Conservation (phyloP, 2,113 vertebrate species). For the Tragelaphus imberbis region DNA sequence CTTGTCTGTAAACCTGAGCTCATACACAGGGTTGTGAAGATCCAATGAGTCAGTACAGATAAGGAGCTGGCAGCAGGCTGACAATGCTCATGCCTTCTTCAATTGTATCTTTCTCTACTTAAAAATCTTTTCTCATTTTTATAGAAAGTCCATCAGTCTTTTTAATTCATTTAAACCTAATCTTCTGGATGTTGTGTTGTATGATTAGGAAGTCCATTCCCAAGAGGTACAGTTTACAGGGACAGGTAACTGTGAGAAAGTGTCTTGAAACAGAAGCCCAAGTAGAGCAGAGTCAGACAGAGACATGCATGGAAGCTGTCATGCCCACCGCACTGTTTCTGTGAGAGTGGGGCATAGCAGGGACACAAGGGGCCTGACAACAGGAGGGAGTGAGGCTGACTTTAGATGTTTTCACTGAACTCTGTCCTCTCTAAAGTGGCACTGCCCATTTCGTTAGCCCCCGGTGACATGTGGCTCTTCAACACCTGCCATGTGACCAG, state of each 20-base stretch:
- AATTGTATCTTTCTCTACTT: not conserved
- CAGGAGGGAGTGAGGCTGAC: not conserved
- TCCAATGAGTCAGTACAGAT: not conserved
- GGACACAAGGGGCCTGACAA: too few species aligned
- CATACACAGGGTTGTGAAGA: not conserved
- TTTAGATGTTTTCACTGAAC: not conserved
- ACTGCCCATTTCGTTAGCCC: accelerated
- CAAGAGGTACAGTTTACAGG: not conserved
- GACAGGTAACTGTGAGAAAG: not conserved
- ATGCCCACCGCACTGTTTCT: accelerated
- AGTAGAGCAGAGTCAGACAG: not conserved
- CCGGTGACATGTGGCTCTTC: accelerated
- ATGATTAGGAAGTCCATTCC: not conserved
- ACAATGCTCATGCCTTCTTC: not conserved
- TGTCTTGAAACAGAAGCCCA: not conserved
- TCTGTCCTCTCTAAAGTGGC: not conserved
- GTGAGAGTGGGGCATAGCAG: not conserved
- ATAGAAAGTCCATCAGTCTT: not conserved
- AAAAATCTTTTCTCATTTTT: not conserved
- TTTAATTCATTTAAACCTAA: not conserved
- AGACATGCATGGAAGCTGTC: accelerated
- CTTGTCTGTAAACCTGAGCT: not conserved
- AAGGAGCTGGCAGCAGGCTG: not conserved
- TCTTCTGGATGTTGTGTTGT: not conserved
- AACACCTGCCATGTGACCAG: not conserved